Evolutionary conservation across 2,797 vertebrate genomes (phyloP).

Genomic region (Parauchenoglanis ngamensis): DNA sequence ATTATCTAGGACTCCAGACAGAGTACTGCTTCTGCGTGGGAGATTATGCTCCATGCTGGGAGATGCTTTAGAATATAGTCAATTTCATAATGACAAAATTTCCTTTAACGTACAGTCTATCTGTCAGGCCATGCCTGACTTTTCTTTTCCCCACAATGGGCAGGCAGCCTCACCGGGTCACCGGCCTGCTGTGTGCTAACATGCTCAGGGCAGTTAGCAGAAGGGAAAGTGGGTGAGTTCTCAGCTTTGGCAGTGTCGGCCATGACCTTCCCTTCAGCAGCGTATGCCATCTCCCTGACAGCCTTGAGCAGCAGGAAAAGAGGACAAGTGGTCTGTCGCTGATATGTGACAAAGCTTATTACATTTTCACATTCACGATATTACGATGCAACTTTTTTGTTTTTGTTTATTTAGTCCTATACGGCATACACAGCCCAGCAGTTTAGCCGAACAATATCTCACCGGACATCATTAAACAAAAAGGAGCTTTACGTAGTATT

Average conservation of each 20-base stretch:
- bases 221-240: constrained; percentile 38
- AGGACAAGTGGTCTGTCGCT: constrained; percentile 24
- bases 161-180: constrained; percentile 33
- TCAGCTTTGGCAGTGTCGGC: constrained; percentile 33
- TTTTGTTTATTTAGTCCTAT: neutral
- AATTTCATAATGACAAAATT: constrained; percentile 24
- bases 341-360: constrained; percentile 24
- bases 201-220: constrained; percentile 38
- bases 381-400: neutral
- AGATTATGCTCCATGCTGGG: neutral
- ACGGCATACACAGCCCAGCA: neutral
- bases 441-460: neutral
- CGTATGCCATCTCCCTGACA: constrained; percentile 27
- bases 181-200: constrained; percentile 26
- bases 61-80: constrained; percentile 14
- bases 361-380: neutral
- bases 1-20: neutral
- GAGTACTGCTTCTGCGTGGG: neutral
- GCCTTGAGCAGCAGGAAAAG: constrained; percentile 27
- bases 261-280: constrained; percentile 41
- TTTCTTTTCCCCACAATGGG: constrained; percentile 5
- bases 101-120: neutral
- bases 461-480: neutral
- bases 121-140: neutral
- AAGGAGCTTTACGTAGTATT: neutral